A percentile compares a stretch with the other conserved stretches of the same genome.
These are phyloP conservation scores for Hirtodrosophila alboralis DNA, from an alignment of 2,888 invertebrate genomes.

Conservation along the genomic window DNA sequence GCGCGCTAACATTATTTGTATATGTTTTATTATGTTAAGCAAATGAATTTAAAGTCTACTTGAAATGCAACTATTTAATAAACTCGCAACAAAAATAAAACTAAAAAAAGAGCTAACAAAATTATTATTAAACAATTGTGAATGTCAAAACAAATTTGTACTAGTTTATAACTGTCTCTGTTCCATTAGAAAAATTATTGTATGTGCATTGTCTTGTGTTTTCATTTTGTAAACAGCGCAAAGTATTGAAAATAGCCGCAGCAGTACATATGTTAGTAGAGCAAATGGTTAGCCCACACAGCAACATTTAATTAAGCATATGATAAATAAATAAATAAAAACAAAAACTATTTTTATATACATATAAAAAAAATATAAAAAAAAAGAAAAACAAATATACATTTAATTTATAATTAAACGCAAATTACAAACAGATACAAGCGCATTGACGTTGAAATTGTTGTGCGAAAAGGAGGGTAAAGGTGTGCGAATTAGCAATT, in stretches of 20 bases:
- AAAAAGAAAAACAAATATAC: constrained; percentile 19
- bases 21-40: constrained; percentile 64
- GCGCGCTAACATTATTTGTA: constrained; percentile 46
- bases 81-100: too few species aligned
- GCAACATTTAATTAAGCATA: constrained; percentile 79
- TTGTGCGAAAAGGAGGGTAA: constrained; percentile 28
- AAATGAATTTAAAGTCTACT: constrained; percentile 56
- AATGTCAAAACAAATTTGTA: constrained; percentile 11
- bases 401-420: constrained; percentile 64
- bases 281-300: constrained; percentile 62
- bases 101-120: constrained; percentile 6
- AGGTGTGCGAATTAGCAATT: constrained; percentile 44
- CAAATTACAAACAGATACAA: constrained; percentile 48
- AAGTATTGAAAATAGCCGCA: constrained; percentile 58
- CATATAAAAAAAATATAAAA: constrained; percentile 46
- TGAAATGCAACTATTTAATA: constrained; percentile 26
- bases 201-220: constrained; percentile 36
- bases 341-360: constrained; percentile 70
- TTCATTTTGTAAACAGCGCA: constrained; percentile 43
- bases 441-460: constrained; percentile 29
- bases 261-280: constrained; percentile 55
- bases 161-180: constrained; percentile 6
- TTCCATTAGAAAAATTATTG: constrained; percentile 27
- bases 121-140: too few species aligned
- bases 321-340: constrained; percentile 56